phyloP scores from a whole-genome alignment of 1,140 invertebrate genomes.

The Bombus breviceps region DNA sequence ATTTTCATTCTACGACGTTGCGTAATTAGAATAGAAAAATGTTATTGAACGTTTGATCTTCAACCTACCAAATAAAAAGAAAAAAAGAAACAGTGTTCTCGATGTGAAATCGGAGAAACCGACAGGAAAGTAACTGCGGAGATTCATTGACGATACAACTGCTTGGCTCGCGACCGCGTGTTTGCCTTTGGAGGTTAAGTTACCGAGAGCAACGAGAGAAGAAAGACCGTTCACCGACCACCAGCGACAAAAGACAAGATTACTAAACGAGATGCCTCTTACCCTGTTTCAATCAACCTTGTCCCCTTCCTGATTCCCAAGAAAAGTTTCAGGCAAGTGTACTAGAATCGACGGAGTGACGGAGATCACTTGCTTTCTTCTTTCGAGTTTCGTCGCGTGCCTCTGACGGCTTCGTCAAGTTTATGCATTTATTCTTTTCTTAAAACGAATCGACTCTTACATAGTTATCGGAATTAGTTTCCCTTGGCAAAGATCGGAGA shows the following conservation, averaged over 20 bases:
- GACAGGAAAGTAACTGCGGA: slow-evolving; percentile 1
- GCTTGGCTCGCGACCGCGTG: slow-evolving; percentile 20
- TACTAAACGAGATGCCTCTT: slow-evolving; percentile 64
- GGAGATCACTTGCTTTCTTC: slow-evolving; percentile 1
- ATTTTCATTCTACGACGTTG: slow-evolving; percentile 15
- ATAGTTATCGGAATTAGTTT: not conserved
- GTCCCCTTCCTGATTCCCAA: slow-evolving; percentile 9
- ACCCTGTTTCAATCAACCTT: slow-evolving; percentile 65
- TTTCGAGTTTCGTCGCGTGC: slow-evolving; percentile 4
- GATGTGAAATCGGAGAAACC: slow-evolving; percentile 25
- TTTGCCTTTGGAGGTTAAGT: slow-evolving; percentile 45
- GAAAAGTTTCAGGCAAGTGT: slow-evolving; percentile 38
- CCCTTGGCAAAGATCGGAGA: not conserved
- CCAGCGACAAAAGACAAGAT: slow-evolving; percentile 57
- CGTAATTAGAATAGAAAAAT: not conserved
- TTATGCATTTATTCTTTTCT: slow-evolving; percentile 46
- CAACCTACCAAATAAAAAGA: not conserved
- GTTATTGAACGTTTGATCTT: not conserved
- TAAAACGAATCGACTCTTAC: not conserved
- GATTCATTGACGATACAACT: slow-evolving; percentile 40
- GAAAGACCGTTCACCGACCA: slow-evolving; percentile 18
- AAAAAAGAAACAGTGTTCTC: slow-evolving; percentile 17
- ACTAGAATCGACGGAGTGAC: not conserved
- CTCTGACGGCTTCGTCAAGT: slow-evolving; percentile 19
- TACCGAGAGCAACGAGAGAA: not conserved